Percentiles rank a stretch among this genome's conserved stretches.
Evolutionary conservation across 2,797 vertebrate genomes (phyloP).

Genomic region (Hirundo rustica): DNA sequence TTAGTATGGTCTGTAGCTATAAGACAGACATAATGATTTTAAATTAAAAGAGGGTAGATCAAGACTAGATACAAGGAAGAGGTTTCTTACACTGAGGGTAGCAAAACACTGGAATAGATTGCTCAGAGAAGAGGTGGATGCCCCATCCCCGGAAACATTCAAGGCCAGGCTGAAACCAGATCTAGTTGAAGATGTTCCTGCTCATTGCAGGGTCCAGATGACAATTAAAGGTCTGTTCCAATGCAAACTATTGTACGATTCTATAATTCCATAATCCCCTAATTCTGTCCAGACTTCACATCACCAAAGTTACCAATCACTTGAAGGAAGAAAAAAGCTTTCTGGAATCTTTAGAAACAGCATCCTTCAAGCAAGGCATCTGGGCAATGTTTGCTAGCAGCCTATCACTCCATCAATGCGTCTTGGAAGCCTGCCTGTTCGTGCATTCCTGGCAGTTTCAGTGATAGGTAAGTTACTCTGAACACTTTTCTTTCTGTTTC

Average conservation of each 20-base stretch:
- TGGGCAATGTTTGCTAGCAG: background rate
- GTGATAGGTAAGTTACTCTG: background rate
- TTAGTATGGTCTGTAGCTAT: fast-evolving
- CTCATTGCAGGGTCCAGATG: background rate
- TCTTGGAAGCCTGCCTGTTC: background rate
- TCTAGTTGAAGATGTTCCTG: background rate
- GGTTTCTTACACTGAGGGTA: background rate
- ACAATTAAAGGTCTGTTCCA: background rate
- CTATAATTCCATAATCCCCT: background rate
- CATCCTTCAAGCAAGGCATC: background rate
- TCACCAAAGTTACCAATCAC: background rate
- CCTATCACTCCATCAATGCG: background rate
- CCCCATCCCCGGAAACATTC: background rate
- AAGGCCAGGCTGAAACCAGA: background rate
- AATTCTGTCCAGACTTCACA: background rate
- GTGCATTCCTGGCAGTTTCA: background rate
- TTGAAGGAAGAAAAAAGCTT: background rate
- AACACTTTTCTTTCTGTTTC: background rate
- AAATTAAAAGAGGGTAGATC: background rate
- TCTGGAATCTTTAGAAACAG: background rate
- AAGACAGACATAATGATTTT: background rate
- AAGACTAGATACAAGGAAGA: background rate
- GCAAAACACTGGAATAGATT: background rate
- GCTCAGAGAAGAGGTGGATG: background rate
- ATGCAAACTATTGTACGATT: background rate